Conservation (phyloP, 2,888 invertebrate genomes). For the Malachius bipustulatus region DNA sequence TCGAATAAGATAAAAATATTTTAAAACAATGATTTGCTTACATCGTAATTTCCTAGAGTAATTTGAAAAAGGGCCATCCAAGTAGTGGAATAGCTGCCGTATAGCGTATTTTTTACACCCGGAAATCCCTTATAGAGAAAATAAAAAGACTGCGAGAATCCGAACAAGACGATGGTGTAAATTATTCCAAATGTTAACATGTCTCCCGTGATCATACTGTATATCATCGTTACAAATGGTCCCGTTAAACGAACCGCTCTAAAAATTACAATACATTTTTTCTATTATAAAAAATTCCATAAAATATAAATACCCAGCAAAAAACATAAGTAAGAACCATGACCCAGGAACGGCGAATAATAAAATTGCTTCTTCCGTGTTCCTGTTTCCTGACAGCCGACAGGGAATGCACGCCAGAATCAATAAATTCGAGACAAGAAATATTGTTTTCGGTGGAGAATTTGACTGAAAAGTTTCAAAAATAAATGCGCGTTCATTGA, state of each 20-base stretch:
- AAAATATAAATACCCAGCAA: conserved; percentile 68
- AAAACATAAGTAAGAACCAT: conserved; percentile 97
- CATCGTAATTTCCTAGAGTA: conserved; percentile 94
- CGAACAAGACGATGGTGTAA: conserved; percentile 86
- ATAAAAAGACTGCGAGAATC: conserved; percentile 91
- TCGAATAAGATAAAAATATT: background rate
- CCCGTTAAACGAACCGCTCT: conserved; percentile 92
- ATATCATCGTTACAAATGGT: conserved; percentile 98
- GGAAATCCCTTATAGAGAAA: conserved; percentile 89
- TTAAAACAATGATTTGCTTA: conserved; percentile 40
- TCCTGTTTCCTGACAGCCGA: conserved; percentile 58
- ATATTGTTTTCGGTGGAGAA: conserved; percentile 91
- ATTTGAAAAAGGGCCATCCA: conserved; percentile 99
- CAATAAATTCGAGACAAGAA: conserved; percentile 80
- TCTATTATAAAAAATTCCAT: conserved; percentile 8
- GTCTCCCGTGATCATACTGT: conserved; percentile 97
- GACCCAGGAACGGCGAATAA: conserved; percentile 89
- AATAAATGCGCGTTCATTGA: no score
- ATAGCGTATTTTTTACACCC: conserved; percentile 67
- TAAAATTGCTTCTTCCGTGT: conserved; percentile 82
- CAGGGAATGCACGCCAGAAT: conserved; percentile 84
- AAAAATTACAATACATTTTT: no score
- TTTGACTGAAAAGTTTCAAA: conserved; percentile 54
- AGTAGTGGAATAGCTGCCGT: conserved; percentile 75
- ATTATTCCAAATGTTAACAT: conserved; percentile 98